phyloP scores from a whole-genome alignment of 1,140 invertebrate species.

The Lucilia cuprina region DNA sequence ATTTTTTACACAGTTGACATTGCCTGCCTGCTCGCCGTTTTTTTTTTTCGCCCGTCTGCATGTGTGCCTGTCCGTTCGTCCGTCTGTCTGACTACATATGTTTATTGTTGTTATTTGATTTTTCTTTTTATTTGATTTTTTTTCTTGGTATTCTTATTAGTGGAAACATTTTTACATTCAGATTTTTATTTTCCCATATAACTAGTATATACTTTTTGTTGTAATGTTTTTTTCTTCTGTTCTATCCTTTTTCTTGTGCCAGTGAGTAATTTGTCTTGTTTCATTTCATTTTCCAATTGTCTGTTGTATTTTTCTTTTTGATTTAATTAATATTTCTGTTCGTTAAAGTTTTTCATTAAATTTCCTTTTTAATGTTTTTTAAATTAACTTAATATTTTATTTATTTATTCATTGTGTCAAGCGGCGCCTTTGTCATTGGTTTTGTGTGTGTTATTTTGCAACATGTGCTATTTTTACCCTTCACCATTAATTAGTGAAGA shows the following conservation, averaged over 20 bases:
- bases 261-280: not conserved
- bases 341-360: not conserved
- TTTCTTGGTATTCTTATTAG: not conserved
- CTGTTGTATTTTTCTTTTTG: not conserved
- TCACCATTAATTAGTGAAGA: no score
- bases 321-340: not conserved
- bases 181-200: not conserved
- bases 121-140: not conserved
- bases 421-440: not conserved
- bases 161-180: not conserved
- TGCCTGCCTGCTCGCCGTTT: not conserved
- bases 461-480: not conserved
- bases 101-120: not conserved
- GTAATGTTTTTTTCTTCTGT: not conserved
- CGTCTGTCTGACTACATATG: not conserved
- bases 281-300: not conserved
- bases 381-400: not conserved
- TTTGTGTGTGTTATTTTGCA: not conserved
- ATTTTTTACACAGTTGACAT: not conserved
- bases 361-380: not conserved
- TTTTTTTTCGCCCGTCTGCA: not conserved
- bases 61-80: not conserved
- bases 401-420: not conserved
- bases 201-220: not conserved
- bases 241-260: not conserved